Base-by-base conservation (phyloP, 2,888 invertebrate species). In the Cheiracanthium punctorium region DNA sequence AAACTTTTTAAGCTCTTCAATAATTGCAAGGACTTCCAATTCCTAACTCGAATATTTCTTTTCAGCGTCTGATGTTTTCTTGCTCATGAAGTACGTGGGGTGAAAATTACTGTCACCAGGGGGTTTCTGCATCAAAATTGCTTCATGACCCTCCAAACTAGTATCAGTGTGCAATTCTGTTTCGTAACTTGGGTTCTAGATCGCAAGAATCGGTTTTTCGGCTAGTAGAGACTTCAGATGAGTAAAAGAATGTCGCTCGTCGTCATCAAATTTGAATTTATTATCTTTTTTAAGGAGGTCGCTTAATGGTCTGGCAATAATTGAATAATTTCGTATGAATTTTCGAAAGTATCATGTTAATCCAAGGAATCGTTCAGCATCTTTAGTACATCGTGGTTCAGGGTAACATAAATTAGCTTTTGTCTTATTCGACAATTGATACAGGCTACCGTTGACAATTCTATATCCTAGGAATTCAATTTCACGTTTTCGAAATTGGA, bases 11-110 rank as follows among this genome's bases (percentile, higher is more conserved):
- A 37, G 37, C 4, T 4, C 37, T 37, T 37, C 37, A 37, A 37
- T 37, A 7, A 37, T 37, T 37, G 37, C 37, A 4, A 37, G 10
- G 4, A 37, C 37, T 10, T 37, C 67, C 5, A 67, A n/a, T 12
- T 76, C 76, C 4, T 67, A 67, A 12, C 4, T 69, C 1, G 10
- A 14, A 41, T 76, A 82, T n/a, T 70, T 82, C 14, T 70, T 20
- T 41, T 82, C 58, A 14, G 30, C 70, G 8, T 24, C 17, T 28
- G 24, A 24, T 10, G 24, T 64, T 24, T 29, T 48, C n/a, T 17
- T 24, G 24, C 64, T 64, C 28, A 64, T 28, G 14, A 24, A 64
- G 28, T 64, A 29, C 24, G 4, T 29, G 8, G 20, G 64, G 24
- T 64, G 64, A 29, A 24, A 29, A 64, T 64, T 7, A 24, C 14